Evolutionary conservation across 1,140 invertebrate species (phyloP), one percentile per base, ranked within the genome.

Genomic region (Brachionus calyciflorus): DNA sequence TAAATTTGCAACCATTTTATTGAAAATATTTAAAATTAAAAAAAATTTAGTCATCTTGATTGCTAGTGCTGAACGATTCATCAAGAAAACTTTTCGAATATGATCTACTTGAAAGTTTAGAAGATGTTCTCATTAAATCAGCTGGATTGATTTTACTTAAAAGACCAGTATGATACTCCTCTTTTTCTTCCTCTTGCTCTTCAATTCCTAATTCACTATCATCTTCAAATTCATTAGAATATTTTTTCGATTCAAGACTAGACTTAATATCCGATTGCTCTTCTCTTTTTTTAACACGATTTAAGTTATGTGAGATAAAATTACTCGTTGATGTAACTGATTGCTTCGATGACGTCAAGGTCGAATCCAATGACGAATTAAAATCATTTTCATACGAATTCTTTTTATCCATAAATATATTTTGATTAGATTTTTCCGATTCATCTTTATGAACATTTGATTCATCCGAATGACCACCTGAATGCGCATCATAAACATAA

Each of bases 51-150:
- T 60, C 30, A 37, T 60, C 55, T 7, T 19, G 30, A 37, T 60
- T 60, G 37, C 33, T 53, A 26, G 21, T 7, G 12, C 51, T 60
- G 10, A 60, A 60, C 17, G 55, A 33, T 17, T 65, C 60, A 44
- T 65, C 60, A 10, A 65, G 24, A 65, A 65, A 65, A 44, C 60
- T 65, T 44, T 65, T 65, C 24, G 60, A 44, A 44, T 46, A 65
- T 44, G 60, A 65, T 44, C 37, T 44, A 65, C 24, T 65, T 4
- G 60, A 65, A 37, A 24, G 44, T 28, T 65, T 65, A 1, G 60
- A 65, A 19, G 60, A 46, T 0, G 60, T 44, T 41, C 24, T 65
- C 19, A n/a, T n/a, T n/a, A 65, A 65, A 44, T 65, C 60, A 41
- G 60, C 41, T 26, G 41, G 60, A 44, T 65, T 65, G 9, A 65